Base-by-base conservation (phyloP, 2,113 vertebrate species). In the Phaethornis superciliosus region DNA sequence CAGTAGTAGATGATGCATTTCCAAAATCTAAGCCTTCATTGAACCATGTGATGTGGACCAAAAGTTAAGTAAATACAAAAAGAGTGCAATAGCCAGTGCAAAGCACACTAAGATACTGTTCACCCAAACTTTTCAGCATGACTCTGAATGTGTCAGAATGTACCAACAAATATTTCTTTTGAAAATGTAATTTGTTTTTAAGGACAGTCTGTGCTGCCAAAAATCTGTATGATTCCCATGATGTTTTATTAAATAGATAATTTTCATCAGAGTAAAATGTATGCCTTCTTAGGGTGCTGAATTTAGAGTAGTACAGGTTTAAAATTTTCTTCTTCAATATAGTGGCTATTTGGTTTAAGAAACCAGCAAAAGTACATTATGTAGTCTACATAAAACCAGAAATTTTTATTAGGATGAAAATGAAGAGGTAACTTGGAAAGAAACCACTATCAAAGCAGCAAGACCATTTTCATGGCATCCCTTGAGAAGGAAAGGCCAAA, bases 151-250 rank as follows among this genome's bases (percentile, higher is more conserved):
- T 67, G 32, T 89, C 32, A 15, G 9, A 83, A 80, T 62, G 77
- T 9, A 80, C 1, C 16, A 74, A 65, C 13, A 55, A 4, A 15
- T 8, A 59, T 69, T 84, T 54, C 33, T 37, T 42, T 63, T 89
- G 33, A 88, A 94, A 95, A 93, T 63, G 42, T 60, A 4, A 82
- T 91, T 93, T 91, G 42, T 62, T 94, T 89, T 74, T 67, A 91
- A 94, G 42, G 55, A 87, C 71, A 55, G 27, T 49, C 37, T 87
- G 77, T 89, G 42, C 63, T 91, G 91, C 67, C 75, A 93, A 89
- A 87, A 94, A 87, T 52, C 63, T 67, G 33, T 52, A 71, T 13
- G 55, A 87, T 91, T 93, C 35, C 47, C 37, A 33, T 20, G 22
- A 67, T 40, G 33, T 74, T 91, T 85, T 67, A 74, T 58, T 88